These are phyloP conservation scores for Mus caroli DNA, from an alignment of 2,797 vertebrate species.

Conservation along the genomic window DNA sequence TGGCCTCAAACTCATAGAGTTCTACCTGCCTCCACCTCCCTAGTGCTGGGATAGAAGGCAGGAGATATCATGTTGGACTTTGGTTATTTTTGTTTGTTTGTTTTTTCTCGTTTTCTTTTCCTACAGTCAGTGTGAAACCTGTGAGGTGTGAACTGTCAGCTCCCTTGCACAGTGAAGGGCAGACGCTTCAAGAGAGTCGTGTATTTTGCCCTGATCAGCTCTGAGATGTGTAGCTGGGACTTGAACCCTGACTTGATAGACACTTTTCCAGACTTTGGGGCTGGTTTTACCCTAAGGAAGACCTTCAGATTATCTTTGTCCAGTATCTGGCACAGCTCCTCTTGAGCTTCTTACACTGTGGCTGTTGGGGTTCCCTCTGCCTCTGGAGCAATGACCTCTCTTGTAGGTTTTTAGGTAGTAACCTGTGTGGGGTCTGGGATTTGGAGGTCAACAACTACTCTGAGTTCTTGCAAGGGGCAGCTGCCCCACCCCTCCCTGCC, in stretches of 20 bases:
- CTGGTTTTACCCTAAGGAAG: neutral
- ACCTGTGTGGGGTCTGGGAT: neutral
- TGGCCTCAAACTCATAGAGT: neutral
- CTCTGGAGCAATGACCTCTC: neutral
- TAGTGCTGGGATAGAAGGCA: neutral
- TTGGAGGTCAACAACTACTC: neutral
- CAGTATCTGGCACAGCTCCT: neutral
- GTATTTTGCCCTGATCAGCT: neutral
- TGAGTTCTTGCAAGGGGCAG: neutral
- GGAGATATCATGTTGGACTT: neutral
- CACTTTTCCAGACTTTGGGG: neutral
- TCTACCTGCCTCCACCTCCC: neutral
- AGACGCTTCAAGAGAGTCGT: neutral
- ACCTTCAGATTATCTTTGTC: neutral
- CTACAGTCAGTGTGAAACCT: neutral
- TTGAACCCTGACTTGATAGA: neutral
- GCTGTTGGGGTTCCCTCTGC: neutral
- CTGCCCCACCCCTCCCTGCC: accelerated
- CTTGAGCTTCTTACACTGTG: neutral
- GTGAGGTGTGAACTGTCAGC: neutral
- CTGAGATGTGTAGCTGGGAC: neutral
- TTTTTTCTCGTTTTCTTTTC: neutral
- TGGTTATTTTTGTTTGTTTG: neutral
- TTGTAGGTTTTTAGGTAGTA: neutral
- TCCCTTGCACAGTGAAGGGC: neutral